phyloP scores from a whole-genome alignment of 2,888 invertebrate genomes.

The Macaria notata region DNA sequence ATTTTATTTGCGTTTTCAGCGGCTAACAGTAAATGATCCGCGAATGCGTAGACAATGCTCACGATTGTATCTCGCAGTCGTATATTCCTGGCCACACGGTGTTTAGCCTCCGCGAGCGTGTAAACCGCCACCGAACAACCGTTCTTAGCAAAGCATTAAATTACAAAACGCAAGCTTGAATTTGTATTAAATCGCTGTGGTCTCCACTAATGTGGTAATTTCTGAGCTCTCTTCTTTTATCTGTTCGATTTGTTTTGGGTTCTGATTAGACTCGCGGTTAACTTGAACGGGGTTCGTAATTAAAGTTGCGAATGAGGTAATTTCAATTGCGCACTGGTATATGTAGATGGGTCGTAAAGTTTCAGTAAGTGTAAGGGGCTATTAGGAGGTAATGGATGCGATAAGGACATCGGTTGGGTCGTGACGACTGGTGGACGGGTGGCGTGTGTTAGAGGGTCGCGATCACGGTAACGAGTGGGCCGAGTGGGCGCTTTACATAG shows the following conservation, averaged over 20 bases:
- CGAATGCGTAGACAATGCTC: slow-evolving; percentile 37
- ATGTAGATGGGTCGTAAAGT: slow-evolving; percentile 8
- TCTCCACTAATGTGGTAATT: slow-evolving; percentile 40
- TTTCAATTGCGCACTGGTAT: background rate
- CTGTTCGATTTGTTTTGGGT: slow-evolving; percentile 36
- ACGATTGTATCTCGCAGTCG: slow-evolving; percentile 46
- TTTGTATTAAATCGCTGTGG: slow-evolving; percentile 46
- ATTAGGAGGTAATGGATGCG: slow-evolving; percentile 40
- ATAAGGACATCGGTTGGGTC: slow-evolving; percentile 47
- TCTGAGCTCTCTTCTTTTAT: slow-evolving; percentile 34
- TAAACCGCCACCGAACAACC: slow-evolving; percentile 47
- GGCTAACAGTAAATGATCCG: slow-evolving; percentile 51
- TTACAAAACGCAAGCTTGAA: slow-evolving; percentile 40
- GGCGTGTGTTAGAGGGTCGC: slow-evolving; percentile 46
- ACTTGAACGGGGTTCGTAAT: slow-evolving; percentile 5
- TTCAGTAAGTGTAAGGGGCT: slow-evolving; percentile 18
- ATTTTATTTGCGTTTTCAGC: slow-evolving; percentile 57
- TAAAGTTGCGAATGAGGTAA: slow-evolving; percentile 16
- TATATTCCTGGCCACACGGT: slow-evolving; percentile 45
- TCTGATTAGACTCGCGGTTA: slow-evolving; percentile 28
- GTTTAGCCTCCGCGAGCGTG: slow-evolving; percentile 43
- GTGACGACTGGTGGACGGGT: slow-evolving; percentile 55
- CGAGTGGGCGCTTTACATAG: slow-evolving; percentile 68
- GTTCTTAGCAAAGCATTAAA: slow-evolving; percentile 54
- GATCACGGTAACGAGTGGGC: slow-evolving; percentile 61